A percentile compares a stretch with the other conserved stretches of the same genome.
Conservation (phyloP, 2,113 vertebrate species). For the Lathamus discolor region DNA sequence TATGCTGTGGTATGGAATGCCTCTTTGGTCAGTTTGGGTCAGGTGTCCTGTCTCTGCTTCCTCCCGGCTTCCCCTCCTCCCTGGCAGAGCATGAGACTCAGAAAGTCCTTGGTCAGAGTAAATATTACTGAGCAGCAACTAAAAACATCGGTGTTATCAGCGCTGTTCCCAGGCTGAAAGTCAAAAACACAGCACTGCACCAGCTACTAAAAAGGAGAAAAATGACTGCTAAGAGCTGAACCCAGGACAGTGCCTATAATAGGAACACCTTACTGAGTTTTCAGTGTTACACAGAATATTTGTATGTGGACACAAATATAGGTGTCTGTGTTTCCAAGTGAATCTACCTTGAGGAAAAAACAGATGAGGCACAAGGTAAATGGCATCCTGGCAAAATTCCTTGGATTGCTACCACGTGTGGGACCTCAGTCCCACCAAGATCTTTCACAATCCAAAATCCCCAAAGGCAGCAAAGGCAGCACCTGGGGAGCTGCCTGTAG, state of each 20-base stretch:
- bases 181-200: too few species aligned
- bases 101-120: too few species aligned
- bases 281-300: not conserved
- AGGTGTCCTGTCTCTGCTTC: too few species aligned
- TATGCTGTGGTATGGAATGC: too few species aligned
- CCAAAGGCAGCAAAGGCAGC: not conserved
- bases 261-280: not conserved
- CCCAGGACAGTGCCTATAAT: not conserved
- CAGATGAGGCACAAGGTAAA: not conserved
- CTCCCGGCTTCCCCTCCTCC: too few species aligned
- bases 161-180: too few species aligned
- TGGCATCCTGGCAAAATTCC: not conserved
- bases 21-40: too few species aligned
- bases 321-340: not conserved
- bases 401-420: fast-evolving
- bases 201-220: too few species aligned
- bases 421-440: not conserved
- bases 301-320: not conserved
- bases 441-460: not conserved
- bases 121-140: too few species aligned
- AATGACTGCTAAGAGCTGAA: too few species aligned
- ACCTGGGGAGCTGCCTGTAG: not conserved
- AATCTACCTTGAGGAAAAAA: not conserved
- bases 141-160: too few species aligned
- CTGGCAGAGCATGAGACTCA: too few species aligned